These are phyloP conservation scores for Hypotaenidia philippensis DNA, from an alignment of 2,797 vertebrate genomes.

Conservation along the genomic window DNA sequence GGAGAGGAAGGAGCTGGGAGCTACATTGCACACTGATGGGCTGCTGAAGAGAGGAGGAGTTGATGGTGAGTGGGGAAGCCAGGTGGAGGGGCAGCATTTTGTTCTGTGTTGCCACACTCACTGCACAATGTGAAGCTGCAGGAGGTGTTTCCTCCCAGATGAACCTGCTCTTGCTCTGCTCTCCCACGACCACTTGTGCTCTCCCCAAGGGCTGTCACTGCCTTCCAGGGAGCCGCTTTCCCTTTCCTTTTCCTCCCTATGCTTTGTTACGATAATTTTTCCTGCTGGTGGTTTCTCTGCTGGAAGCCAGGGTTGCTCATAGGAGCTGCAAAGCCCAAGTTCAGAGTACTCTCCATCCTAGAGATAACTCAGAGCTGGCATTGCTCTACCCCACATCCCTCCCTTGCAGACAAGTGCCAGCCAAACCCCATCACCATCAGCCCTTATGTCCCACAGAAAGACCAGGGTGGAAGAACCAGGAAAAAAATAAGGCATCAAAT, in stretches of 20 bases:
- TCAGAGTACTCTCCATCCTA: background rate
- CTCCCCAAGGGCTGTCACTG: background rate
- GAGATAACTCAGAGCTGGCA: background rate
- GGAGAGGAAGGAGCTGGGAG: background rate
- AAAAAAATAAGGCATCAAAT: background rate
- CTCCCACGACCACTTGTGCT: accelerated
- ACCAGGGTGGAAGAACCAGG: background rate
- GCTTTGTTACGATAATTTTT: background rate
- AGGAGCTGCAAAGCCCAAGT: background rate
- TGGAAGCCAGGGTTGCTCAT: background rate
- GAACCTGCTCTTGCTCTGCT: background rate
- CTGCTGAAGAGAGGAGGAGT: background rate
- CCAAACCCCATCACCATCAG: background rate
- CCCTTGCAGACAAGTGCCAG: background rate
- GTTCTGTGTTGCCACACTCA: background rate
- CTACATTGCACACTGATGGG: accelerated
- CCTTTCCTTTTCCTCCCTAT: background rate
- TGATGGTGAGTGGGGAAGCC: background rate
- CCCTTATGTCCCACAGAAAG: background rate
- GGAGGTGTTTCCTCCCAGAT: background rate
- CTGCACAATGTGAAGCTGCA: background rate
- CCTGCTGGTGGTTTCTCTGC: background rate
- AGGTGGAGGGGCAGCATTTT: accelerated
- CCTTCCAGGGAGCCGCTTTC: background rate
- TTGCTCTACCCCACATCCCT: background rate